phyloP scores from a whole-genome alignment of 2,797 vertebrate genomes.

The Sardinella longiceps region DNA sequence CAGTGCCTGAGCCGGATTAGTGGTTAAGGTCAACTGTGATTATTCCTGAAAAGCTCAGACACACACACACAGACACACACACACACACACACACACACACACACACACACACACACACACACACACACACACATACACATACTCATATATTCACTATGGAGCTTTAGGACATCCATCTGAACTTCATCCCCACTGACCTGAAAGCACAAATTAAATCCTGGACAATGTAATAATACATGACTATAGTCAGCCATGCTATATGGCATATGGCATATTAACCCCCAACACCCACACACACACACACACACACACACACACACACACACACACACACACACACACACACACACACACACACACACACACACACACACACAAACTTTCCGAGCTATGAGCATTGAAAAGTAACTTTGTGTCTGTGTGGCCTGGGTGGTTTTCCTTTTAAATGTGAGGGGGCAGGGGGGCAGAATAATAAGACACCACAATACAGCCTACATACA shows the following conservation, averaged over 20 bases:
- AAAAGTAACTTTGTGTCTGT: too few relatives aligned
- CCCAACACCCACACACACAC: too few relatives aligned
- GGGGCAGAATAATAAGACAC: neutral
- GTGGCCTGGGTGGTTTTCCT: too few relatives aligned
- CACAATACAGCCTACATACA: neutral
- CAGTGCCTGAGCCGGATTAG: slow-evolving; percentile 2
- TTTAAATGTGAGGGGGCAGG: too few relatives aligned
- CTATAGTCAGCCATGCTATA: neutral
- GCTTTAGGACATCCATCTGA: neutral
- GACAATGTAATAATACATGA: neutral
- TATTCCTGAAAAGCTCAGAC: slow-evolving; percentile 18
- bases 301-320: neutral
- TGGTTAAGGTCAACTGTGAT: slow-evolving; percentile 20
- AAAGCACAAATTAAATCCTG: neutral
- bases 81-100: slow-evolving; percentile 4
- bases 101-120: neutral
- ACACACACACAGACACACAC: neutral
- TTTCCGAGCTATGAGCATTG: too few relatives aligned
- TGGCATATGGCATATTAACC: too few relatives aligned
- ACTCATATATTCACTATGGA: neutral
- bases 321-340: neutral
- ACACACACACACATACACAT: neutral
- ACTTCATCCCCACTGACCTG: neutral
- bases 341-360: slow-evolving; percentile 10
- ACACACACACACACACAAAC: slow-evolving; percentile 2